Evolutionary conservation across 2,113 vertebrate species (phyloP).

Genomic region (Scytalopus superciliaris): DNA sequence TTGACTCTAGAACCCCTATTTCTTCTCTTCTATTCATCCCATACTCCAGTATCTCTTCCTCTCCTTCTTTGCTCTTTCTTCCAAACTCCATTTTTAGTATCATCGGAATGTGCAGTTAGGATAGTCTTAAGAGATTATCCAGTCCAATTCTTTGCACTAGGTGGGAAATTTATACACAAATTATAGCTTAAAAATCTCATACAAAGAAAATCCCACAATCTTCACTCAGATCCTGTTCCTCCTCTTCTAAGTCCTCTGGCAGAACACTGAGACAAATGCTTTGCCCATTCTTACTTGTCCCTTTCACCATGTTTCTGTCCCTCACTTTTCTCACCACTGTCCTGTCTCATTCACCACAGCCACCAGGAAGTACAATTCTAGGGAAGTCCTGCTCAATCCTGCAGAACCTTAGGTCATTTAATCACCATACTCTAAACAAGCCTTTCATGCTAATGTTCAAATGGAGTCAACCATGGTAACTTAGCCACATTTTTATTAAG

Average conservation of each 20-base stretch:
- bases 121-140: neutral
- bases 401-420: neutral
- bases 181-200: neutral
- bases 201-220: neutral
- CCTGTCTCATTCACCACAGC: neutral
- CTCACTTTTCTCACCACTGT: neutral
- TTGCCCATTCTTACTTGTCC: neutral
- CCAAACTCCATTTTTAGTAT: neutral
- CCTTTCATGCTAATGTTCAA: neutral
- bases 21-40: neutral
- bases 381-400: neutral
- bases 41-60: neutral
- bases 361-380: neutral
- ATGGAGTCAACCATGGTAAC: fast-evolving
- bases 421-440: neutral
- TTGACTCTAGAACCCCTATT: neutral
- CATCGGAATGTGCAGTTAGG: neutral
- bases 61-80: neutral
- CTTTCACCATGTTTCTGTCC: neutral
- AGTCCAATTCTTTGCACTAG: neutral
- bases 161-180: neutral
- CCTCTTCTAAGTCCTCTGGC: neutral
- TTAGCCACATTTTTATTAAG: neutral
- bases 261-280: neutral
- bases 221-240: neutral